A percentile compares a stretch with the other conserved stretches of the same genome.
These are phyloP conservation scores for Rhinolophus sinicus DNA, from an alignment of 2,113 vertebrate species.

Conservation along the genomic window DNA sequence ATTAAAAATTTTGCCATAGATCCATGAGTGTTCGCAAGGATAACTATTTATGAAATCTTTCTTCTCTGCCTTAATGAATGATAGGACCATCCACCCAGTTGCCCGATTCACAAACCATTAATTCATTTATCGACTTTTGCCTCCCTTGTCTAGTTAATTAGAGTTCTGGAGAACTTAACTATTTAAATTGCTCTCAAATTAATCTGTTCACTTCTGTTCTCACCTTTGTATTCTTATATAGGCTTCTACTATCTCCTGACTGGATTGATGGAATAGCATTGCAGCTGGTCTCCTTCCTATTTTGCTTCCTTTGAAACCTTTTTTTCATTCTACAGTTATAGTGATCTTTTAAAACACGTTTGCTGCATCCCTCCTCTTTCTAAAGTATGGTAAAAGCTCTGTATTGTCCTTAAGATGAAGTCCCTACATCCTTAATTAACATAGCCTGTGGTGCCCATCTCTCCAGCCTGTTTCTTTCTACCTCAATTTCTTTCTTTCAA, in stretches of 20 bases:
- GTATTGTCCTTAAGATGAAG: neutral
- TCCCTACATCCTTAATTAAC: neutral
- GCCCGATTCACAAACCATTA: neutral
- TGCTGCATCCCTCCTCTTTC: neutral
- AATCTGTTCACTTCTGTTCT: neutral
- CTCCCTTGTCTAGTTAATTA: neutral
- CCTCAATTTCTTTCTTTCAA: neutral
- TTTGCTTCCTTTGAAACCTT: neutral
- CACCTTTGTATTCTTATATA: neutral
- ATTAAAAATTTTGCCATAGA: neutral
- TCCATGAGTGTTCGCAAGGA: neutral
- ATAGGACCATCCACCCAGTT: neutral
- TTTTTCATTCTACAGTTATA: neutral
- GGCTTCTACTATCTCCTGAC: neutral
- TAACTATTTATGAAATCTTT: neutral
- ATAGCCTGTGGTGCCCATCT: neutral
- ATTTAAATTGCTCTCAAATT: neutral
- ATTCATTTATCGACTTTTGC: neutral
- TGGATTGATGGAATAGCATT: neutral
- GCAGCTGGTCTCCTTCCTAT: neutral
- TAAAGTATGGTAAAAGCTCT: neutral
- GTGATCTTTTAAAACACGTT: conserved; percentile 2
- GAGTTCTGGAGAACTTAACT: neutral
- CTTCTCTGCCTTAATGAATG: neutral
- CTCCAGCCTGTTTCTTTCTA: neutral